Conservation (phyloP, 64 coral and sea anemone species). For the Montipora capricornis region DNA sequence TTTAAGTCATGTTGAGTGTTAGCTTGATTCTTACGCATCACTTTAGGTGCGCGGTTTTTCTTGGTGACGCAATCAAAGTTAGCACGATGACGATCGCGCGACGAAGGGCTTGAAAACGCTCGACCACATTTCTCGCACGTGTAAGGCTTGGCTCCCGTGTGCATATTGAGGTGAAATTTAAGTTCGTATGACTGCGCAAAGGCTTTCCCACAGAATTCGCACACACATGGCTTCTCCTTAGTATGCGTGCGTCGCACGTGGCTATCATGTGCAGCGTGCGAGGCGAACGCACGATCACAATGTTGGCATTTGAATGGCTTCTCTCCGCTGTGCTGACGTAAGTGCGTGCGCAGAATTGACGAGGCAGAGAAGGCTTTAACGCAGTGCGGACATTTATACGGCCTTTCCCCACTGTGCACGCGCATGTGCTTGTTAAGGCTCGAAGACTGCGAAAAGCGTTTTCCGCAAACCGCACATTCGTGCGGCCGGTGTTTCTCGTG, state of each 20-base stretch:
- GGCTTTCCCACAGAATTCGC: slow-evolving; percentile 86
- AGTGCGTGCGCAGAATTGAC: slow-evolving; percentile 89
- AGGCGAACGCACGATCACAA: slow-evolving; percentile 91
- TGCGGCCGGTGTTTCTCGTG: slow-evolving; percentile 92
- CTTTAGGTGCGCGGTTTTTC: slow-evolving; percentile 89
- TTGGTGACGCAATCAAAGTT: slow-evolving; percentile 91
- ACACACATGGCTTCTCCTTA: slow-evolving; percentile 93
- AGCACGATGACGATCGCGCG: slow-evolving; percentile 90
- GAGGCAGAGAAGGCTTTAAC: slow-evolving; percentile 91
- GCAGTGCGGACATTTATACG: slow-evolving; percentile 90
- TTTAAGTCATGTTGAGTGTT: background rate
- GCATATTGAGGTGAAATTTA: slow-evolving; percentile 97
- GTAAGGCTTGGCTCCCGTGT: slow-evolving; percentile 95
- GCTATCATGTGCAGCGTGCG: slow-evolving; percentile 94
- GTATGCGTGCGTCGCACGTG: slow-evolving; percentile 95
- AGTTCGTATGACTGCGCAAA: slow-evolving; percentile 95
- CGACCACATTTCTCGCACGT: slow-evolving; percentile 93
- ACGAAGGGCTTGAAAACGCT: slow-evolving; percentile 92
- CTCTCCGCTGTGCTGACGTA: slow-evolving; percentile 90
- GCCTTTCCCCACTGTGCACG: slow-evolving; percentile 89
- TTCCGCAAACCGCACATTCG: slow-evolving; percentile 78
- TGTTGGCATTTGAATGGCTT: slow-evolving; percentile 95
- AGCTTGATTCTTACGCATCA: slow-evolving; percentile 84
- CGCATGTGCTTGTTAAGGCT: slow-evolving; percentile 98
- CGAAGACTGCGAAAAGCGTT: slow-evolving; percentile 90